These are phyloP conservation scores for Ceriagrion tenellum DNA, from an alignment of 2,888 invertebrate species.

Conservation along the genomic window DNA sequence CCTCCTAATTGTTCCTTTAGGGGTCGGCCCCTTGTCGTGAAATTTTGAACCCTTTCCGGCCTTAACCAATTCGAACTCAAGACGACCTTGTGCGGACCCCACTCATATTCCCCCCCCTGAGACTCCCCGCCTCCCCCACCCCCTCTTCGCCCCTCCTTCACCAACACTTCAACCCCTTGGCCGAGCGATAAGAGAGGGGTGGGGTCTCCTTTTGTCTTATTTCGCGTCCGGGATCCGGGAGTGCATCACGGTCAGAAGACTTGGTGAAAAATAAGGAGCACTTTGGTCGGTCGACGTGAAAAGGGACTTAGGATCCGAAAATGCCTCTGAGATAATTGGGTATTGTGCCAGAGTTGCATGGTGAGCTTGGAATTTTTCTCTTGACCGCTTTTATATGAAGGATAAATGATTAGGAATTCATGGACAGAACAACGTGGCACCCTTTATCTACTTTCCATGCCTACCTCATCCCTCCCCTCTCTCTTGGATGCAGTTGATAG, in stretches of 20 bases:
- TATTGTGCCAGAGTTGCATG: too few relatives aligned
- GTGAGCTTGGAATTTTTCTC: too few relatives aligned
- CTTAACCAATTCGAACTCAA: not conserved
- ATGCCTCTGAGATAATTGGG: too few relatives aligned
- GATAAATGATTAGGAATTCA: too few relatives aligned
- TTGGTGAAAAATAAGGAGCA: not conserved
- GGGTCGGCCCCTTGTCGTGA: conserved; percentile 4
- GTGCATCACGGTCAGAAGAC: not conserved
- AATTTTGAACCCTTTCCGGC: conserved; percentile 9
- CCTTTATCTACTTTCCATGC: too few relatives aligned
- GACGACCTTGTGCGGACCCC: not conserved
- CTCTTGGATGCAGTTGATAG: too few relatives aligned
- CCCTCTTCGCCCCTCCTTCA: conserved; percentile 40
- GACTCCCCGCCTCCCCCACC: not conserved
- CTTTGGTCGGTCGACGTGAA: too few relatives aligned
- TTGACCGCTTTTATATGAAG: too few relatives aligned
- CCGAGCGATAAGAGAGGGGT: not conserved
- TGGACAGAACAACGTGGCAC: too few relatives aligned
- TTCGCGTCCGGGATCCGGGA: not conserved
- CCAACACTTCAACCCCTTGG: not conserved
- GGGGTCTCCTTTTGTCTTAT: not conserved
- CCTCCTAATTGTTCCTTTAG: conserved; percentile 34
- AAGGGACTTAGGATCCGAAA: too few relatives aligned
- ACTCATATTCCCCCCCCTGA: not conserved
- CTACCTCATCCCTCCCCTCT: too few relatives aligned